These are phyloP conservation scores for Adelges cooleyi DNA, from an alignment of 1,140 invertebrate genomes.

Conservation along the genomic window DNA sequence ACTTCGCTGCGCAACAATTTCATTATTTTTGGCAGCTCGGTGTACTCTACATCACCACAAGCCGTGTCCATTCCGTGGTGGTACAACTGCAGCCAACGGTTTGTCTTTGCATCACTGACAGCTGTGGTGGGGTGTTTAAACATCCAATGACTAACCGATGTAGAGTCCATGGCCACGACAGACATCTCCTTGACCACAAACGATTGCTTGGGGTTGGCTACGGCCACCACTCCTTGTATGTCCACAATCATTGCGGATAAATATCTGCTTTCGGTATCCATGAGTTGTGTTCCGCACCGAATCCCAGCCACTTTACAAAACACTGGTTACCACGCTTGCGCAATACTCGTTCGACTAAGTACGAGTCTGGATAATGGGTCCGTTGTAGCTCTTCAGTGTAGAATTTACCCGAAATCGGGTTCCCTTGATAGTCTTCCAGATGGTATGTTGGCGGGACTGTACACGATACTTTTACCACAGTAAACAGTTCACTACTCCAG, in stretches of 20 bases:
- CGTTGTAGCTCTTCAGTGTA: constrained; percentile 23
- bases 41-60: no score
- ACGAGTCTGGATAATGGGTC: constrained; percentile 39
- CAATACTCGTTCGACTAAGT: constrained; percentile 39
- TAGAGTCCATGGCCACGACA: not conserved
- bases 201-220: no score
- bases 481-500: not conserved
- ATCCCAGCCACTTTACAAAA: constrained; percentile 31
- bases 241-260: not conserved
- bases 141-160: not conserved
- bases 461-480: not conserved
- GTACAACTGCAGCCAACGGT: not conserved
- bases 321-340: constrained; percentile 12
- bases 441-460: not conserved
- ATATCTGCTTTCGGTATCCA: not conserved
- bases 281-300: constrained; percentile 1
- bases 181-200: not conserved
- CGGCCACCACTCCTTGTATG: not conserved
- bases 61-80: not conserved
- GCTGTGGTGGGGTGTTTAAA: not conserved
- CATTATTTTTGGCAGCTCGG: not conserved
- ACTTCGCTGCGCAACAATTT: not conserved
- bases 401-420: constrained; percentile 1
- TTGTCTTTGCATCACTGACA: no score
- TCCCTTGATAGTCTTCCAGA: not conserved